Percentiles rank a stretch among this genome's conserved stretches.
Evolutionary conservation across 2,113 vertebrate genomes (phyloP).

Genomic region (Vidua chalybeata): DNA sequence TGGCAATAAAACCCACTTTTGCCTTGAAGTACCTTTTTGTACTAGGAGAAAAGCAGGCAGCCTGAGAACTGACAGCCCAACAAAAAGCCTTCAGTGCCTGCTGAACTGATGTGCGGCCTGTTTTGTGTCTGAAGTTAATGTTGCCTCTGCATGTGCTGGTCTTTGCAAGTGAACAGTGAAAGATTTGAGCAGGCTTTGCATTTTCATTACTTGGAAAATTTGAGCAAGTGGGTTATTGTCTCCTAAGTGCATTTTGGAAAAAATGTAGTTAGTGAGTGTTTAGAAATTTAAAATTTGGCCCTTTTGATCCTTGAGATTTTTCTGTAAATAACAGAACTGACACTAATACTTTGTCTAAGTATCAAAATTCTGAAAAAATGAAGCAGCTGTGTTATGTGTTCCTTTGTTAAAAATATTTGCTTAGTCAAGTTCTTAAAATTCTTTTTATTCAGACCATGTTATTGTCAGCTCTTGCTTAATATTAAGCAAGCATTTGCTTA

Average conservation of each 20-base stretch:
- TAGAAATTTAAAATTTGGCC: neutral
- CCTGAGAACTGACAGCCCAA: neutral
- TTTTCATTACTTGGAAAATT: neutral
- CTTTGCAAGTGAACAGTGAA: neutral
- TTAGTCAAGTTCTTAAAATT: neutral
- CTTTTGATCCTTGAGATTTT: neutral
- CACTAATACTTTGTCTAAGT: neutral
- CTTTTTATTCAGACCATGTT: neutral
- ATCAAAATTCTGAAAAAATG: neutral
- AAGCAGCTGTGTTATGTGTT: neutral
- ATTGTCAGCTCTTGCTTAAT: neutral
- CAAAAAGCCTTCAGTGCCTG: neutral
- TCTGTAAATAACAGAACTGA: neutral
- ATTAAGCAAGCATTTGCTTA: neutral
- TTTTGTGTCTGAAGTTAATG: neutral
- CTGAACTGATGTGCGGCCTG: accelerated
- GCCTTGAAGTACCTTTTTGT: neutral
- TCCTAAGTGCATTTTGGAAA: neutral
- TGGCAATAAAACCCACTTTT: neutral
- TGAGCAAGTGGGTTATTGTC: neutral
- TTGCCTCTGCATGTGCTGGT: neutral
- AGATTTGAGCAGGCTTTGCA: neutral
- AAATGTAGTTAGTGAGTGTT: neutral
- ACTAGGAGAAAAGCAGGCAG: neutral
- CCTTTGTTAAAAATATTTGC: neutral